Percentiles rank a stretch among this genome's conserved stretches.
phyloP scores from a whole-genome alignment of 2,888 invertebrate genomes.

The Bellardia bayeri region DNA sequence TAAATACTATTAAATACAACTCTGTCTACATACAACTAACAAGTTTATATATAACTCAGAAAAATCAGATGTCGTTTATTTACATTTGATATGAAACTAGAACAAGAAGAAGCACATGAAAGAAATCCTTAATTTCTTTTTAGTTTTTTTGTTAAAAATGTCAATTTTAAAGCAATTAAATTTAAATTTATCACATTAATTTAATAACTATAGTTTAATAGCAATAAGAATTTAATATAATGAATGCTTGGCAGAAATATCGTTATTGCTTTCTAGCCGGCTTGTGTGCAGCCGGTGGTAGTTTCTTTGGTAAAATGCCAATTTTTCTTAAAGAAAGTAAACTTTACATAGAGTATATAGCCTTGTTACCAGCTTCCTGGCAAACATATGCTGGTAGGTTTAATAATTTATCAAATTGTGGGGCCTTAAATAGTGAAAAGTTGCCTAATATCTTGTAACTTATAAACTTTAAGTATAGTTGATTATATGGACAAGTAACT shows the following conservation, averaged over 20 bases:
- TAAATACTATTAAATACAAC: neutral
- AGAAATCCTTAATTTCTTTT: neutral
- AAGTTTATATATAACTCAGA: neutral
- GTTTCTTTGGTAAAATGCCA: constrained; percentile 87
- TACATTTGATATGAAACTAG: neutral
- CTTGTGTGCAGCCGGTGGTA: constrained; percentile 86
- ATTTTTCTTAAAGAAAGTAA: constrained; percentile 72
- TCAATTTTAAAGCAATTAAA: neutral
- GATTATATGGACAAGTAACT: too few species aligned
- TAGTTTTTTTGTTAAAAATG: neutral
- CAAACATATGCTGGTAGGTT: constrained; percentile 22
- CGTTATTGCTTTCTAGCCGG: constrained; percentile 84
- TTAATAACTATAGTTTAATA: neutral
- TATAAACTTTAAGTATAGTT: too few species aligned
- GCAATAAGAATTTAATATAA: constrained; percentile 1
- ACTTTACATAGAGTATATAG: neutral
- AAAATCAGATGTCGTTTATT: constrained; percentile 9
- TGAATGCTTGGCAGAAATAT: constrained; percentile 75
- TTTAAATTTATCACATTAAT: neutral
- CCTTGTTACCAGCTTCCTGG: neutral
- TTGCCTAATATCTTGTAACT: too few species aligned
- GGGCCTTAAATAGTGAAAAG: too few species aligned
- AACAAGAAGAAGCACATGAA: neutral
- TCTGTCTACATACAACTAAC: too few species aligned
- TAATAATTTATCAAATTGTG: neutral